phyloP scores from a whole-genome alignment of 2,888 invertebrate genomes.

The Smittia aterrima region DNA sequence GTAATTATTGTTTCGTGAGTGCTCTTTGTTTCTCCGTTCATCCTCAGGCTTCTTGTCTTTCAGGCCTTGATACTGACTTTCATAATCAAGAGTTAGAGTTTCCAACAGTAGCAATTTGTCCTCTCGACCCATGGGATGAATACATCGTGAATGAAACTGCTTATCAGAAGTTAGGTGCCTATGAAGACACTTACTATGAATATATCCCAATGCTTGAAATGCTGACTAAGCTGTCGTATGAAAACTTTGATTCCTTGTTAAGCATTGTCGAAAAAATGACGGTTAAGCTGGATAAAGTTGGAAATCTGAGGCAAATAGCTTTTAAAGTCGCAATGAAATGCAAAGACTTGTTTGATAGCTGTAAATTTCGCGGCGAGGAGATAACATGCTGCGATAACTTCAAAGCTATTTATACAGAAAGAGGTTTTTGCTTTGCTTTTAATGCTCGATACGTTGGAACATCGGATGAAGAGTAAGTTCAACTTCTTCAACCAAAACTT shows the following conservation, averaged over 20 bases:
- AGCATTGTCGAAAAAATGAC: constrained; percentile 46
- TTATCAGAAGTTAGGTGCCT: neutral
- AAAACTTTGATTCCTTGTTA: constrained; percentile 49
- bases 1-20: constrained; percentile 48
- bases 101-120: constrained; percentile 70
- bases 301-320: constrained; percentile 25
- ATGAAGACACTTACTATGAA: neutral
- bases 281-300: neutral
- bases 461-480: constrained; percentile 47
- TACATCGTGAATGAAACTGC: constrained; percentile 5
- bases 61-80: constrained; percentile 74
- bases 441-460: constrained; percentile 51
- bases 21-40: neutral
- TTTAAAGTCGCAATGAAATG: constrained; percentile 61
- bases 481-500: neutral
- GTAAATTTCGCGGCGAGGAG: constrained; percentile 66
- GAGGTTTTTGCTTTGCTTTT: constrained; percentile 72
- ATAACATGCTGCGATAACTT: constrained; percentile 66
- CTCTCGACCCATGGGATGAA: constrained; percentile 56
- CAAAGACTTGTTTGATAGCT: constrained; percentile 61
- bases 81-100: constrained; percentile 77
- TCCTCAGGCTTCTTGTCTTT: constrained; percentile 45
- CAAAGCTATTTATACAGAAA: constrained; percentile 69
- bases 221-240: constrained; percentile 53
- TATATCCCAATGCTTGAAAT: constrained; percentile 49